These are phyloP conservation scores for Coptotermes formosanus DNA, from an alignment of 1,140 invertebrate species.

Conservation along the genomic window DNA sequence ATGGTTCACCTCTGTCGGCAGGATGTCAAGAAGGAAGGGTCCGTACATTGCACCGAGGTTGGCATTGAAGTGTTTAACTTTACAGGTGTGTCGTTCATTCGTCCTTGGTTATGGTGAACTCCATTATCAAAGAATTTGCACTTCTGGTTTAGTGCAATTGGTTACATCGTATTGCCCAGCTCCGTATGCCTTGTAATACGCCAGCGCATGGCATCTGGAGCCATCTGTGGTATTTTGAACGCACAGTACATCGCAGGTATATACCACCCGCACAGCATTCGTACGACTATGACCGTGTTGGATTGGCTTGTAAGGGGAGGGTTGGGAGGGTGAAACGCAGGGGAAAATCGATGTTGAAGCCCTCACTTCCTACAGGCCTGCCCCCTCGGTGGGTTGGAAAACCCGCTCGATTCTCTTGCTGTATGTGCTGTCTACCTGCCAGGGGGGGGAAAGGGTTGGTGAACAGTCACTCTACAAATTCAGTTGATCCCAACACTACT, in stretches of 20 bases:
- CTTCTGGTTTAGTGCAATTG: not conserved
- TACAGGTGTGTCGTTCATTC: too few species aligned
- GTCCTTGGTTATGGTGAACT: not conserved
- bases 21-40: too few species aligned
- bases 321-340: not conserved
- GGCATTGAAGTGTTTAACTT: too few species aligned
- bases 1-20: too few species aligned
- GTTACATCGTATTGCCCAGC: not conserved
- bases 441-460: not conserved
- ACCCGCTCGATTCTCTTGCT: not conserved
- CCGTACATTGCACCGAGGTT: too few species aligned
- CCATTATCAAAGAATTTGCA: not conserved
- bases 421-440: not conserved
- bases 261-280: not conserved
- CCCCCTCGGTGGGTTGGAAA: not conserved
- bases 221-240: not conserved
- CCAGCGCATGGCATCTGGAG: not conserved
- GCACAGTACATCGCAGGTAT: not conserved
- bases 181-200: not conserved
- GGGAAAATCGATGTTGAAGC: slow-evolving; percentile 15
- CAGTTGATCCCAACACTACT: not conserved
- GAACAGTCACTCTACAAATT: not conserved
- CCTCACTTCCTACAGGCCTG: not conserved
- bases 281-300: not conserved
- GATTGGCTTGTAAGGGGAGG: not conserved